Conservation (phyloP, 2,113 vertebrate genomes). For the Leuciscus idus region DNA sequence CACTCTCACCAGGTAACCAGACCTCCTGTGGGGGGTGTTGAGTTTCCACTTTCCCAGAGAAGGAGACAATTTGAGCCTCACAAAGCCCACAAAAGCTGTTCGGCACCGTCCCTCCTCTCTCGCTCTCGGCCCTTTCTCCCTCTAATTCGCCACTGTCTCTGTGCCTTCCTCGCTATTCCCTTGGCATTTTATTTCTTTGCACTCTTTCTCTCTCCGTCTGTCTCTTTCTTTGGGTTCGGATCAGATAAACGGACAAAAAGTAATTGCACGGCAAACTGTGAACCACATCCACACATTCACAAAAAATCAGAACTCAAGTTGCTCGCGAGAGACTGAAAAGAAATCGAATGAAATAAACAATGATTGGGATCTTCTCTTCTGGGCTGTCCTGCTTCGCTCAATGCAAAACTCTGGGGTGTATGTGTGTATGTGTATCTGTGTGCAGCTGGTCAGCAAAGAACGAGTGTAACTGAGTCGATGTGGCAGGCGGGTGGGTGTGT, state of each 20-base stretch:
- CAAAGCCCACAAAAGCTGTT: conserved; percentile 57
- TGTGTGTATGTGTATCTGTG: conserved; percentile 4
- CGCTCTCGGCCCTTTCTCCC: not conserved
- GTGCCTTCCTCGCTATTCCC: not conserved
- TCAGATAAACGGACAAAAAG: not conserved
- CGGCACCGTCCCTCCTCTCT: conserved; percentile 39
- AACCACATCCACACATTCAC: not conserved
- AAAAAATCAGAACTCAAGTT: not conserved
- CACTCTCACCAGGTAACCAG: conserved; percentile 80
- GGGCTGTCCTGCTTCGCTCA: not conserved
- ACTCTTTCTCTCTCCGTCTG: not conserved
- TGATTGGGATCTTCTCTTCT: conserved; percentile 1
- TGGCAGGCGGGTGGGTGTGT: not conserved
- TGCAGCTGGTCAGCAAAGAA: conserved; percentile 28
- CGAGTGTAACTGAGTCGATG: conserved; percentile 24
- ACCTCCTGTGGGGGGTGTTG: conserved; percentile 77
- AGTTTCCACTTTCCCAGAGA: conserved; percentile 82
- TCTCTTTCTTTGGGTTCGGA: not conserved
- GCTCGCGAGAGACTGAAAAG: not conserved
- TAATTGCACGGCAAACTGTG: conserved; percentile 6
- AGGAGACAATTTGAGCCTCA: conserved; percentile 77
- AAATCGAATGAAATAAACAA: not conserved
- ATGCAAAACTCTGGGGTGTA: not conserved
- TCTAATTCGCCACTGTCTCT: not conserved
- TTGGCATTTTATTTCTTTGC: not conserved